phyloP scores from a whole-genome alignment of 2,797 vertebrate genomes.

The Peromyscus eremicus region DNA sequence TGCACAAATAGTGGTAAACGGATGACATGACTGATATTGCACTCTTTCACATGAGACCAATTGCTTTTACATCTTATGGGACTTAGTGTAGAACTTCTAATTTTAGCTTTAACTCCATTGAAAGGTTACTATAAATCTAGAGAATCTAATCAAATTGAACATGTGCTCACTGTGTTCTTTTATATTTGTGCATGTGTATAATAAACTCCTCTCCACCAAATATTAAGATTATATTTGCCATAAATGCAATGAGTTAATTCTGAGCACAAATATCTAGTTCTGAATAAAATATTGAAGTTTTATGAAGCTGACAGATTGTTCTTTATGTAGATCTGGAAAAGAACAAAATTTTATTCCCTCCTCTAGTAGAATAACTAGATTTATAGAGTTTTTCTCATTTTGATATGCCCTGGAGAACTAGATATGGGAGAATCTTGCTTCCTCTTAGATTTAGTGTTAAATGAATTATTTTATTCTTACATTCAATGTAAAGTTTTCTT shows the following conservation, averaged over 20 bases:
- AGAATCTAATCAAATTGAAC: slow-evolving; percentile 3
- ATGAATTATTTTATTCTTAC: slow-evolving; percentile 12
- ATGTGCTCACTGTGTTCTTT: background rate
- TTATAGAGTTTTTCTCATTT: background rate
- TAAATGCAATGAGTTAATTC: slow-evolving; percentile 39
- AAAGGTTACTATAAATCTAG: background rate
- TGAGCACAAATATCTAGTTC: background rate
- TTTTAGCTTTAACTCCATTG: slow-evolving; percentile 60
- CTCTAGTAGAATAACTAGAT: background rate
- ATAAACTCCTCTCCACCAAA: background rate
- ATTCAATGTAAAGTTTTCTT: slow-evolving; percentile 39
- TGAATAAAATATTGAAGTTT: slow-evolving; percentile 12
- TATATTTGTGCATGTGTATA: background rate
- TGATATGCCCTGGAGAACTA: background rate
- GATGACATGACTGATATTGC: slow-evolving; percentile 84
- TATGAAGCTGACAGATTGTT: background rate
- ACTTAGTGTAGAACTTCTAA: slow-evolving; percentile 53
- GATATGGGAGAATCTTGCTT: slow-evolving; percentile 10
- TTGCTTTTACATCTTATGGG: slow-evolving; percentile 58
- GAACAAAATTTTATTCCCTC: background rate
- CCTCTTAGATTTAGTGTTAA: background rate
- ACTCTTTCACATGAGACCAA: slow-evolving; percentile 67
- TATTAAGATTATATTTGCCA: slow-evolving; percentile 17
- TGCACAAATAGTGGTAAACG: slow-evolving; percentile 83
- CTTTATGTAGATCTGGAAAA: background rate